Evolutionary conservation across 2,888 invertebrate species (phyloP), one percentile per base, ranked within the genome.

Genomic region (Sericinus montela): DNA sequence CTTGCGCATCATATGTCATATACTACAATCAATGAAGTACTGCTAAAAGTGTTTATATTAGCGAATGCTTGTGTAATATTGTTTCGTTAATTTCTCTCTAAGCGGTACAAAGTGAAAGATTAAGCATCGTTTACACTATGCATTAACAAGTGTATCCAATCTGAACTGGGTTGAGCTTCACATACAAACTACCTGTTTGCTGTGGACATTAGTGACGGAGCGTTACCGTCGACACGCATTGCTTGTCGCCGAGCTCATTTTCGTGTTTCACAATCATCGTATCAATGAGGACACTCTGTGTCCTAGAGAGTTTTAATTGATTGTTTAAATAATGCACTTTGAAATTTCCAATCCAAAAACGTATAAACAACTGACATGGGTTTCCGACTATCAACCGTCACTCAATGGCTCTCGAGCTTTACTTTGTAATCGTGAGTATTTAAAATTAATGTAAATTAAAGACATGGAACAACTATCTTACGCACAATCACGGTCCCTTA

Each of bases 401-500:
- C 56, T 62, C 55, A 55, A 75, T 68, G 69, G 72, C 72, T 52
- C 84, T 85, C 60, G 62, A 76, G 51, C 53, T 51, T 52, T n/a
- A 51, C 56, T 52, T 57, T 52, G 52, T 59, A 60, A 61, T 64
- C 58, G 60, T 48, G 67, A 69, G 69, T 69, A 72, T 77, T 72
- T 72, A 64, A 79, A 79, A 82, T 81, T 82, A 77, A 78, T 75
- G 78, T 80, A 80, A 85, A 79, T 86, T 80, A 82, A 82, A 80
- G 73, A 73, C 79, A 66, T 74, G 58, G 62, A 67, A 72, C 71
- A 78, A 80, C 76, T 79, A 82, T 78, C 75, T 84, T 83, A 80
- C 80, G 81, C 80, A 64, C 62, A 62, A 65, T 60, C 59, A 64
- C 54, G 52, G 56, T 41, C 49, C 56, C 60, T 64, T 68, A 67